These are phyloP conservation scores for Arbacia lixula DNA, from an alignment of 53 echinoderm and acorn worm genomes.

Conservation along the genomic window DNA sequence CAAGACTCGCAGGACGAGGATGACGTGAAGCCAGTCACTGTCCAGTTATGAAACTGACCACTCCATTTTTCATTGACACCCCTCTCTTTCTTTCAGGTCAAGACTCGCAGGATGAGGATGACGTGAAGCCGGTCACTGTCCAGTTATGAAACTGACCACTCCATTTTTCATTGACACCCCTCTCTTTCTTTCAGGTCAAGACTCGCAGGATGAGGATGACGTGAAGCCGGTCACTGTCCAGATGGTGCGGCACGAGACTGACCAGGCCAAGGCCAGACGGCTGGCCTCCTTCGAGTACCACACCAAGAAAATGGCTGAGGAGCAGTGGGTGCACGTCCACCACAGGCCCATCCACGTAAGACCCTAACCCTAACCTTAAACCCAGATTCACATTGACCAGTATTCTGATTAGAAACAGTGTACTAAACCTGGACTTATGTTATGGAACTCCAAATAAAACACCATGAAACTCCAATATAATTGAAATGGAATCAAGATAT, in stretches of 20 bases:
- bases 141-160: slow-evolving; percentile 96
- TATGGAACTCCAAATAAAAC: too few relatives aligned
- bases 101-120: slow-evolving; percentile 93
- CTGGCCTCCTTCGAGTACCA: slow-evolving; percentile 84
- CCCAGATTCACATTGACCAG: too few relatives aligned
- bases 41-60: too few relatives aligned
- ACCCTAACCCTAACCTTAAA: too few relatives aligned
- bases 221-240: slow-evolving; percentile 94
- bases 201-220: slow-evolving; percentile 94
- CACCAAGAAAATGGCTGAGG: slow-evolving; percentile 79
- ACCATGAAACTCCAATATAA: too few relatives aligned
- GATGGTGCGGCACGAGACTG: slow-evolving; percentile 92
- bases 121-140: slow-evolving; percentile 93
- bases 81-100: slow-evolving; percentile 49
- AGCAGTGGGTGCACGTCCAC: slow-evolving; percentile 73
- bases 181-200: slow-evolving; percentile 55
- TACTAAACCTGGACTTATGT: too few relatives aligned
- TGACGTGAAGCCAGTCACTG: slow-evolving; percentile 86
- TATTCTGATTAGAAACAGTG: too few relatives aligned
- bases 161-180: too few relatives aligned
- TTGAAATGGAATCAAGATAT: too few relatives aligned
- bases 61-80: too few relatives aligned
- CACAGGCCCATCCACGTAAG: slow-evolving; percentile 58
- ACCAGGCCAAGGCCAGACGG: slow-evolving; percentile 91
- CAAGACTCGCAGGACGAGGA: slow-evolving; percentile 85